Evolutionary conservation across 1,140 invertebrate genomes (phyloP).

Genomic region (Papilio polyxenes): DNA sequence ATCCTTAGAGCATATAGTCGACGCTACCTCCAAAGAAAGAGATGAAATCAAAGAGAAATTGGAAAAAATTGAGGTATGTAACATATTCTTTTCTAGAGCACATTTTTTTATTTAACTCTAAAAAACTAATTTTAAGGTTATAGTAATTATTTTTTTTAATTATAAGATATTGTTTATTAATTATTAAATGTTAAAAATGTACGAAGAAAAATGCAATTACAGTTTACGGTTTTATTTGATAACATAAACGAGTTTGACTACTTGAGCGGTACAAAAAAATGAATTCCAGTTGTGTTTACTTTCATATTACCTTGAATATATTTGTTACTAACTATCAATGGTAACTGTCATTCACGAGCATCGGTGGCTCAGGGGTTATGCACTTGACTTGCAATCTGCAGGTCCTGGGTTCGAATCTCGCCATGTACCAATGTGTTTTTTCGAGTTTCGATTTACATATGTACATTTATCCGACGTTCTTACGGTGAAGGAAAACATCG

Average conservation of each 20-base stretch:
- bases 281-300: background rate
- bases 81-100: constrained; percentile 5
- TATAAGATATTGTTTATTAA: background rate
- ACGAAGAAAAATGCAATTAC: background rate
- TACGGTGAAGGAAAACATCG: too few species aligned
- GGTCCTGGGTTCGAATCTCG: too few species aligned
- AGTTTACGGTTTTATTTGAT: background rate
- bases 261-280: background rate
- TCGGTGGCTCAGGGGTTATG: too few species aligned
- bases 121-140: too few species aligned
- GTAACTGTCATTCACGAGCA: too few species aligned
- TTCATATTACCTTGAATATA: background rate
- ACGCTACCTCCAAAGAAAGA: constrained; percentile 65
- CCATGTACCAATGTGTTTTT: too few species aligned
- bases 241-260: background rate
- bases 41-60: constrained; percentile 68
- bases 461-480: too few species aligned
- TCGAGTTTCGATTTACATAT: too few species aligned
- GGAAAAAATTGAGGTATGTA: constrained; percentile 56
- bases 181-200: background rate
- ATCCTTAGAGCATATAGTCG: constrained; percentile 69
- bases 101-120: constrained; percentile 22
- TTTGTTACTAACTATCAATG: too few species aligned
- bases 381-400: too few species aligned
- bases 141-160: background rate